phyloP scores from a whole-genome alignment of 2,888 invertebrate genomes.

The Petrolisthes manimaculis region DNA sequence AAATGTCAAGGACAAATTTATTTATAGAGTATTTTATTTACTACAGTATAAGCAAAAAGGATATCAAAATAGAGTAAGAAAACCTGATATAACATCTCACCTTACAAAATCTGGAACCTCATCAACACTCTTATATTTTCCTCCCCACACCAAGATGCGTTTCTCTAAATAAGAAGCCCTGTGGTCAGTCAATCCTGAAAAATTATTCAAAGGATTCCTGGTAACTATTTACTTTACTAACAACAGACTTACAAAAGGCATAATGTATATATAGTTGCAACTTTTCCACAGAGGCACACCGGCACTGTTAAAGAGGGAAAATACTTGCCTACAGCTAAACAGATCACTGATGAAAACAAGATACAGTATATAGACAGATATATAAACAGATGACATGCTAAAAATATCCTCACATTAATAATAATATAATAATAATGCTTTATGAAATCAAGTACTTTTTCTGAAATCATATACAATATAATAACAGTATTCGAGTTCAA shows the following conservation, averaged over 20 bases:
- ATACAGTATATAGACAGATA: too few species aligned
- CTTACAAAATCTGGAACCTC: slow-evolving; percentile 51
- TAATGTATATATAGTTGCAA: not conserved
- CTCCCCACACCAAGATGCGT: slow-evolving; percentile 48
- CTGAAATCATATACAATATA: too few species aligned
- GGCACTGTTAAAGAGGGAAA: too few species aligned
- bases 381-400: too few species aligned
- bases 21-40: too few species aligned
- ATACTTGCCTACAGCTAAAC: too few species aligned
- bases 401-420: too few species aligned
- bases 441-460: too few species aligned
- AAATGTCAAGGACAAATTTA: too few species aligned
- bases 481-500: too few species aligned
- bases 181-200: slow-evolving; percentile 50
- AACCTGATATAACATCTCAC: not conserved
- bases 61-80: not conserved
- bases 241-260: not conserved
- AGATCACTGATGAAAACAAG: too few species aligned
- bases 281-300: not conserved
- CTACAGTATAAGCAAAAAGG: not conserved
- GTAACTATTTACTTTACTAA: not conserved
- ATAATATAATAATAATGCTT: too few species aligned
- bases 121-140: slow-evolving; percentile 44
- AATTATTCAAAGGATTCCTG: not conserved
- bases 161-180: slow-evolving; percentile 36